Percentiles rank a stretch among this genome's conserved stretches.
These are phyloP conservation scores for Agapornis roseicollis DNA, from an alignment of 2,113 vertebrate species.

Conservation along the genomic window DNA sequence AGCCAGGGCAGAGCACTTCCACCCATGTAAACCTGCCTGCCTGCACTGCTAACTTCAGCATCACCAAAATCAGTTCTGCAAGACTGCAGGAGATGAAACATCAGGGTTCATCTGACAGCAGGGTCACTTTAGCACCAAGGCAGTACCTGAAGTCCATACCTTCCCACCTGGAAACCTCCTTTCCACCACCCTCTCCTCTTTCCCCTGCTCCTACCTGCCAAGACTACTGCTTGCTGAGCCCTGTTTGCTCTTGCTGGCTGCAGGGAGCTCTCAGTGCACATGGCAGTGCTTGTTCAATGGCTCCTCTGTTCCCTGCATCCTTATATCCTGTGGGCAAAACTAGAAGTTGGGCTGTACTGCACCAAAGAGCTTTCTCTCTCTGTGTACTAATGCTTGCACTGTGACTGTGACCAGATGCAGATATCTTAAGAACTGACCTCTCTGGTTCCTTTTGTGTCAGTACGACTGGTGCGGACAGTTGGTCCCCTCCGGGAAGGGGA, in stretches of 20 bases:
- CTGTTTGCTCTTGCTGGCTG: neutral
- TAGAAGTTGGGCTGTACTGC: neutral
- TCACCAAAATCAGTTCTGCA: neutral
- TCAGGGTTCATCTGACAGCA: neutral
- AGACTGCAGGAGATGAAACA: neutral
- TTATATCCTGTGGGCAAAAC: neutral
- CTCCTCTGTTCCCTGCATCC: neutral
- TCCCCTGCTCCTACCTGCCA: neutral
- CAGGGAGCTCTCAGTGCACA: neutral
- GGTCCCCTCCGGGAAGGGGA: neutral
- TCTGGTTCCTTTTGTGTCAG: slow-evolving; percentile 15
- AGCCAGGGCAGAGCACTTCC: neutral
- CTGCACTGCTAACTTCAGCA: neutral
- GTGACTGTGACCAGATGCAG: neutral
- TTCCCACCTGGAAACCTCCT: neutral
- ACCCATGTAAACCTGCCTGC: neutral
- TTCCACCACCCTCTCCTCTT: neutral
- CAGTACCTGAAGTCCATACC: neutral
- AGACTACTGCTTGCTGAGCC: neutral
- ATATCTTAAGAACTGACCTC: neutral
- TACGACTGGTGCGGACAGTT: slow-evolving; percentile 36
- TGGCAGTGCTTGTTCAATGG: neutral
- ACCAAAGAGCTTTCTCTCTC: neutral
- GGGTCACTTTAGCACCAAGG: neutral
- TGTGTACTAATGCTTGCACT: neutral